phyloP scores from a whole-genome alignment of 2,888 invertebrate genomes.

The Eupithecia subumbrata region DNA sequence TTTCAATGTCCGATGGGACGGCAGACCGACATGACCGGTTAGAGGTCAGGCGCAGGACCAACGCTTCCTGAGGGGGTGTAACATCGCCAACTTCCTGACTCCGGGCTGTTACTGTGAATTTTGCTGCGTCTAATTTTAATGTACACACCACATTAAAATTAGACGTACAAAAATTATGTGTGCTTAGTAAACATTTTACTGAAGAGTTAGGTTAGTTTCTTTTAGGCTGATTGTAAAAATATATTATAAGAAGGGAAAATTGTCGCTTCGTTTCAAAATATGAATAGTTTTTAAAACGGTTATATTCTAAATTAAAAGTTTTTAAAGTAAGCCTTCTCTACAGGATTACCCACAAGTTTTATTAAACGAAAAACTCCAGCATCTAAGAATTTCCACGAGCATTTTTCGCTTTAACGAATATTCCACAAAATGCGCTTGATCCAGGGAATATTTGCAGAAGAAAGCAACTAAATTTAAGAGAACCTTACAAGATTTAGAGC shows the following conservation, averaged over 20 bases:
- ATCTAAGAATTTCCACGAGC: slow-evolving; percentile 1
- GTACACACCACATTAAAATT: no score
- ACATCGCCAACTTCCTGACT: no score
- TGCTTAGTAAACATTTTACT: no score
- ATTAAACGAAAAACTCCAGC: slow-evolving; percentile 7
- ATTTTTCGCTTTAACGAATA: slow-evolving; percentile 10
- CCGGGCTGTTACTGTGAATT: no score
- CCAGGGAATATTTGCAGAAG: slow-evolving; percentile 48
- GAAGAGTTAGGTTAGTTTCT: not conserved
- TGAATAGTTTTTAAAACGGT: not conserved
- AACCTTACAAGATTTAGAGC: slow-evolving; percentile 71
- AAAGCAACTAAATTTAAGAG: slow-evolving; percentile 68
- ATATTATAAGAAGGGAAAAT: not conserved
- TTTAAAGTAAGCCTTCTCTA: not conserved
- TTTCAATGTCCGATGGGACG: no score
- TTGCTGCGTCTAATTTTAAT: no score
- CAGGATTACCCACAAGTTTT: not conserved
- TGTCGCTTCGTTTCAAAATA: not conserved
- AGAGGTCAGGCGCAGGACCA: no score
- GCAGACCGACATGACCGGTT: no score
- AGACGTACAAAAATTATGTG: no score
- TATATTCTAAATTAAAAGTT: not conserved
- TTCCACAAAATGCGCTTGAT: slow-evolving; percentile 22
- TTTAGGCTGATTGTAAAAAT: not conserved
- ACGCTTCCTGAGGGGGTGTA: no score